Base-by-base conservation (phyloP, 2,888 invertebrate species). In the Tachystola acroxantha region DNA sequence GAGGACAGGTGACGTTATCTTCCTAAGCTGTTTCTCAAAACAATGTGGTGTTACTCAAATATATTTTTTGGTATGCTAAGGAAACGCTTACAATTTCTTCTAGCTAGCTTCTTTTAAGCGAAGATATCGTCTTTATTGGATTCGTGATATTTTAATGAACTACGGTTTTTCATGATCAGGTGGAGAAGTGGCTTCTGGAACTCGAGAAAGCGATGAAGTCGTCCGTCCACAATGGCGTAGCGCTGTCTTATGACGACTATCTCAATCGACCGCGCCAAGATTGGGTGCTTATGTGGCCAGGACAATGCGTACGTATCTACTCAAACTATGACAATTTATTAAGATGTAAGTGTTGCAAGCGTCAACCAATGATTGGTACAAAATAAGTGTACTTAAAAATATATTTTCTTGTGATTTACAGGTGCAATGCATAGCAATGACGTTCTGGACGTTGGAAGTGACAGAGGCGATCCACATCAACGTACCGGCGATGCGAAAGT, bases 121-220 rank as follows among this genome's bases (percentile, higher is more conserved):
- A n/a, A n/a, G n/a, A n/a, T n/a, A n/a, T n/a, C n/a, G n/a, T n/a
- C n/a, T n/a, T n/a, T n/a, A n/a, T n/a, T n/a, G n/a, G n/a, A n/a
- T n/a, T n/a, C n/a, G n/a, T n/a, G n/a, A n/a, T n/a, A n/a, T n/a
- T n/a, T n/a, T n/a, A n/a, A n/a, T n/a, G n/a, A n/a, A n/a, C n/a
- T n/a, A n/a, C n/a, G n/a, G n/a, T n/a, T n/a, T n/a, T n/a, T n/a
- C n/a, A n/a, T n/a, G n/a, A n/a, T n/a, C n/a, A 88, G 87, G 88
- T 98, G 0, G 98, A 98, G 72, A 97, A 96, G 84, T 98, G 98
- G 98, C 81, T 98, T 36, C 76, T 95, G 6, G 96, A 97, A 62
- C 79, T 98, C 31, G 97, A 98, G 73, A 77, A 76, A 7, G 90
- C 92, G 42, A 98, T 98, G 97, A 93, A 96, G 60, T 90, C 91